Evolutionary conservation across 2,888 invertebrate species (phyloP).

Genomic region (Aphidoletes aphidimyza): DNA sequence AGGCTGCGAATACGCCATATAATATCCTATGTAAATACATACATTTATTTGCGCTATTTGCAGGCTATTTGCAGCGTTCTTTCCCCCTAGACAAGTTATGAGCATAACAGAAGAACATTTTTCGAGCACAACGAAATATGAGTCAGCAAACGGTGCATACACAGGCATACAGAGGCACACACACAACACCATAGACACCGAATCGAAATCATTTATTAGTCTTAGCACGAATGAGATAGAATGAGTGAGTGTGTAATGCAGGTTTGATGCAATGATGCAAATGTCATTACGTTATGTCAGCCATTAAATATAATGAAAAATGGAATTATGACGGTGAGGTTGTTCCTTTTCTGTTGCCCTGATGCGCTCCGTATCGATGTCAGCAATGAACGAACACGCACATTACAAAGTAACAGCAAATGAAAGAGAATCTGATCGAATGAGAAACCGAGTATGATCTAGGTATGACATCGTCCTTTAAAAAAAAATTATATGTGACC

Average conservation of each 20-base stretch:
- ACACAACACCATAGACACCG: background rate
- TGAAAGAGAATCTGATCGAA: background rate
- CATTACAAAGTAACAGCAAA: background rate
- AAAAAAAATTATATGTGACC: background rate
- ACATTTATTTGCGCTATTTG: background rate
- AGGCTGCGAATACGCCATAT: no score
- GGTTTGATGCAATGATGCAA: constrained; percentile 52
- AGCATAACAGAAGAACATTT: background rate
- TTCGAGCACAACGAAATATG: background rate
- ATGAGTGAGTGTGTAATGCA: background rate
- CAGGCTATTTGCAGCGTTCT: background rate
- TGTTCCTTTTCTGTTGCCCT: background rate
- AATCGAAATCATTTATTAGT: background rate
- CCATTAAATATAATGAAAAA: constrained; percentile 54
- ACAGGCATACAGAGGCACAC: background rate
- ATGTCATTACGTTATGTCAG: constrained; percentile 28
- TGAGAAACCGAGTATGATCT: background rate
- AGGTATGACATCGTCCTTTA: background rate
- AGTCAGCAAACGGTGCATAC: background rate
- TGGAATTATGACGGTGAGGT: background rate
- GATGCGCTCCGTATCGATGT: background rate
- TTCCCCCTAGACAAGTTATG: no score
- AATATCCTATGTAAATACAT: background rate
- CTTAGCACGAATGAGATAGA: background rate
- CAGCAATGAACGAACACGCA: background rate